Percentiles rank a stretch among this genome's conserved stretches.
Evolutionary conservation across 2,113 vertebrate species (phyloP).

Genomic region (Otocyon megalotis): DNA sequence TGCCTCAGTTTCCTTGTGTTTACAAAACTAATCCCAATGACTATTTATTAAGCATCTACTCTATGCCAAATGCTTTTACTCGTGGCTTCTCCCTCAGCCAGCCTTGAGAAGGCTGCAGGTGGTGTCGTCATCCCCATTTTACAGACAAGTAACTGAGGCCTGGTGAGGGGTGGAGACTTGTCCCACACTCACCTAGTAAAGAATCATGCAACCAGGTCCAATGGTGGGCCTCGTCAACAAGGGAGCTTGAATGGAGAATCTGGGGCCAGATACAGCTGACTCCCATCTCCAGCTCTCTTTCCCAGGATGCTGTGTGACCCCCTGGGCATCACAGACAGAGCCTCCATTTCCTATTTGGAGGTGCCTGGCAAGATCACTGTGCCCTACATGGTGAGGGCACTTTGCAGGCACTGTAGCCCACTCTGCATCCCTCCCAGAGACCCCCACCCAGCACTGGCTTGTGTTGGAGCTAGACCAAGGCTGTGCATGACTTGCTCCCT

Average conservation of each 20-base stretch:
- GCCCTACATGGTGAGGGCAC: neutral
- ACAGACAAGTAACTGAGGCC: neutral
- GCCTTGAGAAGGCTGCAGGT: constrained; percentile 1
- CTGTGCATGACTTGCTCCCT: constrained; percentile 69
- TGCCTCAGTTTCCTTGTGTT: constrained; percentile 72
- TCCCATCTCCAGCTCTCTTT: neutral
- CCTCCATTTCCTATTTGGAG: neutral
- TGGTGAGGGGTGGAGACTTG: neutral
- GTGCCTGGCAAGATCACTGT: neutral
- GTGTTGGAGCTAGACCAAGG: constrained; percentile 53
- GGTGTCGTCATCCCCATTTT: neutral
- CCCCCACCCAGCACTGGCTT: neutral
- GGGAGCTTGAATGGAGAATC: neutral
- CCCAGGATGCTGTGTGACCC: neutral
- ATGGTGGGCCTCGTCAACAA: neutral
- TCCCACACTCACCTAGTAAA: neutral
- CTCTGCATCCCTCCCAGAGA: neutral
- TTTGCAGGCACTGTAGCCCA: neutral
- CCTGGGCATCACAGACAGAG: neutral
- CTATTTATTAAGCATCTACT: constrained; percentile 17
- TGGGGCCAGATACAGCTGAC: neutral
- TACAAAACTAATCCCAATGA: constrained; percentile 62
- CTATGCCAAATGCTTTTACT: constrained; percentile 57
- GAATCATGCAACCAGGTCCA: neutral
- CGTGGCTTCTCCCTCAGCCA: neutral